These are phyloP conservation scores for Coenobita brevimanus DNA, from an alignment of 1,140 invertebrate species.

Conservation along the genomic window DNA sequence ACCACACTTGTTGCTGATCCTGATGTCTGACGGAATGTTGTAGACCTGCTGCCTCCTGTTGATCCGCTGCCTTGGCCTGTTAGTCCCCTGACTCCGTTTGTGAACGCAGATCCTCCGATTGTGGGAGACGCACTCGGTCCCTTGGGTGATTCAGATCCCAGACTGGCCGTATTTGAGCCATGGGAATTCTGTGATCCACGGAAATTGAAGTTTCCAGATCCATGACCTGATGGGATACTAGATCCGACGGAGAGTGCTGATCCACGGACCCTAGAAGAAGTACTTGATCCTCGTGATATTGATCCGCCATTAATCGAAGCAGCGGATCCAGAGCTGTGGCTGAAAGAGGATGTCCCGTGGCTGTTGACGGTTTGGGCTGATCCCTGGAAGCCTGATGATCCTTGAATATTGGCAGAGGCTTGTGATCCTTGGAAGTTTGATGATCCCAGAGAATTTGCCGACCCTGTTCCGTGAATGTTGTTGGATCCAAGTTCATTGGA, in stretches of 20 bases:
- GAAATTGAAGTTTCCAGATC: not conserved
- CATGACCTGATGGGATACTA: not conserved
- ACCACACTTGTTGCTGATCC: too few relatives aligned
- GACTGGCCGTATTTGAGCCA: not conserved
- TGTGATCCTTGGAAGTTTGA: not conserved
- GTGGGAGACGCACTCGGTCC: not conserved
- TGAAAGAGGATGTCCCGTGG: not conserved
- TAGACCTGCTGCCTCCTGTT: too few relatives aligned
- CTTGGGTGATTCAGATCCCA: not conserved
- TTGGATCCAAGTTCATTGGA: not conserved
- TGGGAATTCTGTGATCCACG: not conserved
- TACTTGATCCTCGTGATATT: not conserved
- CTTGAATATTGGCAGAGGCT: not conserved
- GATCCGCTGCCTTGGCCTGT: too few relatives aligned
- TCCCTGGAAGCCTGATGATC: constrained; percentile 5
- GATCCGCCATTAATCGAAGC: not conserved
- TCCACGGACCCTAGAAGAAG: not conserved
- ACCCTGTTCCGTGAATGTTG: not conserved
- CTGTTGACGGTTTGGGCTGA: not conserved
- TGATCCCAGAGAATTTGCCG: not conserved
- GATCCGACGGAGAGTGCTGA: not conserved
- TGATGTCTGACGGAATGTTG: too few relatives aligned
- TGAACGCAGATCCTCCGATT: not conserved
- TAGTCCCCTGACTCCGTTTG: too few relatives aligned
- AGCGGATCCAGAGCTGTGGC: not conserved